phyloP scores from a whole-genome alignment of 2,797 vertebrate genomes.

The Apodemus agrarius region DNA sequence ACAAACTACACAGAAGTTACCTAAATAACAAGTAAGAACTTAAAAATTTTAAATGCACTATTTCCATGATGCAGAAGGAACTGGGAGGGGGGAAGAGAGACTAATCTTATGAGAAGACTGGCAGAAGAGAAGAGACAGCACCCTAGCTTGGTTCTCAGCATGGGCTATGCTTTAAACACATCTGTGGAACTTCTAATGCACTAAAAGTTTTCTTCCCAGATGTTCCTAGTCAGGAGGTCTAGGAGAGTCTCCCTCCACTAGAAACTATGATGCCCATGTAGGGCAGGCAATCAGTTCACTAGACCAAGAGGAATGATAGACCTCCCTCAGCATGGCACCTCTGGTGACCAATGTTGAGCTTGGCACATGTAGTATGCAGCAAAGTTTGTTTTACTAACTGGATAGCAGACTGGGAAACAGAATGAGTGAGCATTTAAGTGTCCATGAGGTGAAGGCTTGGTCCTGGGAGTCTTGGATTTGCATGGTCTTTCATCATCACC shows the following conservation, averaged over 20 bases:
- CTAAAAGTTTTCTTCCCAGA: conserved; percentile 10
- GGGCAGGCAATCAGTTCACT: background rate
- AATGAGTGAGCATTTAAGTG: background rate
- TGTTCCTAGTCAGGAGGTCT: background rate
- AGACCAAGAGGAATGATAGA: background rate
- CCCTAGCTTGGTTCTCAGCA: background rate
- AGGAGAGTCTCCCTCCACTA: background rate
- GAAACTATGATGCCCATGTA: background rate
- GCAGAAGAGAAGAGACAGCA: background rate
- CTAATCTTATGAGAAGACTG: background rate
- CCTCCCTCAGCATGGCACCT: background rate
- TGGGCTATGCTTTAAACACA: background rate
- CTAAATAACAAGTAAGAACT: background rate
- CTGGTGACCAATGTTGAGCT: background rate
- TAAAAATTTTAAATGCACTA: background rate
- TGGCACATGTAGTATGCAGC: background rate
- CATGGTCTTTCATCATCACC: background rate
- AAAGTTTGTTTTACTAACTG: background rate
- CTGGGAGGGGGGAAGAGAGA: background rate
- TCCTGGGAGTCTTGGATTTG: background rate
- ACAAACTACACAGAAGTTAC: conserved; percentile 16
- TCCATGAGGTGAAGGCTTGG: background rate
- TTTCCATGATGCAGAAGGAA: background rate
- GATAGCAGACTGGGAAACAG: background rate
- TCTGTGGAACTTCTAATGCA: background rate